phyloP scores from a whole-genome alignment of 2,113 vertebrate genomes.

The Lasiurus cinereus region DNA sequence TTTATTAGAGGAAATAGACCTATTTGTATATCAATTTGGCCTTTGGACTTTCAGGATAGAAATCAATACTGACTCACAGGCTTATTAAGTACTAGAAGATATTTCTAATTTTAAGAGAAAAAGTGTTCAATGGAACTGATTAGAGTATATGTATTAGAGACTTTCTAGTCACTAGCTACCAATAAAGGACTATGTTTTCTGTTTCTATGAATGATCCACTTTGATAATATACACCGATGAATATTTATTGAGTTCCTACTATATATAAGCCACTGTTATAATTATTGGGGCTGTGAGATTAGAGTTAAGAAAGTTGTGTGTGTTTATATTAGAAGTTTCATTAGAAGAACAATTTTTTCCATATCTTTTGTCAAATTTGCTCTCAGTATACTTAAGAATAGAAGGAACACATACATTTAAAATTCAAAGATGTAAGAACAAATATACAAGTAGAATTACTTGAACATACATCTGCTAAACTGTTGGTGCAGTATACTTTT shows the following conservation, averaged over 20 bases:
- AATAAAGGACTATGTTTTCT: background rate
- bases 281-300: conserved; percentile 19
- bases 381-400: conserved; percentile 28
- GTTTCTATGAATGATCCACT: background rate
- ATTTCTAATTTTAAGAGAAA: conserved; percentile 54
- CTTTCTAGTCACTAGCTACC: background rate
- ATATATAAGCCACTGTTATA: background rate
- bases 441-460: conserved; percentile 10
- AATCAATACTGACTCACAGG: background rate
- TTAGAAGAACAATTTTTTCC: conserved; percentile 80
- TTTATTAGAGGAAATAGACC: conserved; percentile 46
- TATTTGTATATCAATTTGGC: conserved; percentile 15
- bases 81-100: conserved; percentile 35
- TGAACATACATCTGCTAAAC: background rate
- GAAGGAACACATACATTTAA: conserved; percentile 52
- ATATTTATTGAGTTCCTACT: conserved; percentile 8
- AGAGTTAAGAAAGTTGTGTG: conserved; percentile 74
- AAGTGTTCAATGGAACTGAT: background rate
- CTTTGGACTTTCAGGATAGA: conserved; percentile 11
- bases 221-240: background rate
- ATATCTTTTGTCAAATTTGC: conserved; percentile 69
- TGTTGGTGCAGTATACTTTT: background rate
- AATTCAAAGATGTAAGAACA: conserved; percentile 49
- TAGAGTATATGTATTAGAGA: background rate
- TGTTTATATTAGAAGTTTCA: conserved; percentile 77